Percentiles rank a stretch among this genome's conserved stretches.
phyloP scores from a whole-genome alignment of 2,113 vertebrate species.

The Ophiodon elongatus region DNA sequence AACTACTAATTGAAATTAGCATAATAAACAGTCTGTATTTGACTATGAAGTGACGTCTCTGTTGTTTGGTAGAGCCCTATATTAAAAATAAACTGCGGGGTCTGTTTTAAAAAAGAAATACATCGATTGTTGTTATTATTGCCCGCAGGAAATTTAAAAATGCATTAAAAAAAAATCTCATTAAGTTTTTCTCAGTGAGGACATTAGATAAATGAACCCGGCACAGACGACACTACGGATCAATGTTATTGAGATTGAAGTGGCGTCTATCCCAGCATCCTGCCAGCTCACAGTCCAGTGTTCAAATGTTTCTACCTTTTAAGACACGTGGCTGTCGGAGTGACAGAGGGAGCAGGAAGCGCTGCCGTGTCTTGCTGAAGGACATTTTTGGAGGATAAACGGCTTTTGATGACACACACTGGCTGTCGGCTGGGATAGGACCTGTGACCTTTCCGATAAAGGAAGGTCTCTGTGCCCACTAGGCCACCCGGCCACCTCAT shows the following conservation, averaged over 20 bases:
- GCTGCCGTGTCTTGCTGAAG: slow-evolving; percentile 31
- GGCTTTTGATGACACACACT: slow-evolving; percentile 53
- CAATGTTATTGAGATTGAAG: slow-evolving; percentile 9
- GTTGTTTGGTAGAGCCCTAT: no score
- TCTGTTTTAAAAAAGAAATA: no score
- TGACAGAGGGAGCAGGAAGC: slow-evolving; percentile 33
- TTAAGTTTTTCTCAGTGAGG: neutral
- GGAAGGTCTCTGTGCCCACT: slow-evolving; percentile 41
- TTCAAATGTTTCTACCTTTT: slow-evolving; percentile 29
- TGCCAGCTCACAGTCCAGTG: neutral
- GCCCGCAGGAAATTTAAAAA: neutral
- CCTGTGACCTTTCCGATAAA: slow-evolving; percentile 61
- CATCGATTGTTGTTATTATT: neutral
- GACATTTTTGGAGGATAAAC: slow-evolving; percentile 56
- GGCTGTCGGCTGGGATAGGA: slow-evolving; percentile 42
- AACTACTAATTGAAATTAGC: no score
- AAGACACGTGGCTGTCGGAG: slow-evolving; percentile 26
- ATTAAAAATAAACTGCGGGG: no score
- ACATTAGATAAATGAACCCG: neutral
- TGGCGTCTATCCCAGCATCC: neutral
- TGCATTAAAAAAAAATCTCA: neutral
- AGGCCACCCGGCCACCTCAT: slow-evolving; percentile 32
- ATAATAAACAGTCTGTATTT: no score
- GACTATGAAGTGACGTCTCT: no score
- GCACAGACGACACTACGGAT: neutral